These are phyloP conservation scores for Ericerus pela DNA, from an alignment of 1,140 invertebrate species.

Conservation along the genomic window DNA sequence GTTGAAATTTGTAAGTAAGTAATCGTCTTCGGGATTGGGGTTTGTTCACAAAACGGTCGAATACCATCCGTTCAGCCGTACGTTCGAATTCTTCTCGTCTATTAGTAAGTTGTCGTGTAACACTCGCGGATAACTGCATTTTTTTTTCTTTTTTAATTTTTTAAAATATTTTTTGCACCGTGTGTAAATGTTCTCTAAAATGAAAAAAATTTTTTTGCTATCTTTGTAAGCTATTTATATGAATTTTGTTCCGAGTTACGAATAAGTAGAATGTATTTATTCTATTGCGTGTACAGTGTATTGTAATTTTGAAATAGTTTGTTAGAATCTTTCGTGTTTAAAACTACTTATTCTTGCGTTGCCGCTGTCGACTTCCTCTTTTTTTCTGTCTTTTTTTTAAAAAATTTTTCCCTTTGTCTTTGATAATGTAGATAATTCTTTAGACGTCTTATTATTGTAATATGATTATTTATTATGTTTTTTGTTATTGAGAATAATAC, in stretches of 20 bases:
- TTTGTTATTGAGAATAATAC: too few relatives aligned
- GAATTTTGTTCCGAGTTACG: too few relatives aligned
- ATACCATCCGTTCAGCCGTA: too few relatives aligned
- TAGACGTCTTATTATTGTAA: too few relatives aligned
- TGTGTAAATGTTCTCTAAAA: not conserved
- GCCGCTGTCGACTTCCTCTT: not conserved
- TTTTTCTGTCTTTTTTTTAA: too few relatives aligned
- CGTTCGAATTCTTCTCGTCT: not conserved
- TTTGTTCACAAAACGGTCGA: too few relatives aligned
- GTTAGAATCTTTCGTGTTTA: not conserved
- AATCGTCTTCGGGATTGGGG: not conserved
- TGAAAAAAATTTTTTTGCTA: too few relatives aligned
- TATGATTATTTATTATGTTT: too few relatives aligned
- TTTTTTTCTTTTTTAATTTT: slow-evolving; percentile 10
- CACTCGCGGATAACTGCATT: not conserved
- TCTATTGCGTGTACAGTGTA: slow-evolving; percentile 4
- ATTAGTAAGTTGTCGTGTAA: not conserved
- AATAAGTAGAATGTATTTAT: not conserved
- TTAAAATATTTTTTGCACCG: not conserved
- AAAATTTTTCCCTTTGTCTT: too few relatives aligned
- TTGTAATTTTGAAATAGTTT: not conserved
- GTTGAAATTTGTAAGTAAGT: too few relatives aligned
- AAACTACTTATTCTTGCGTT: not conserved
- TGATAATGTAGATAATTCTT: too few relatives aligned
- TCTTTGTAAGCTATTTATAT: too few relatives aligned